phyloP scores from a whole-genome alignment of 2,888 invertebrate genomes.

The Elysia crispata region DNA sequence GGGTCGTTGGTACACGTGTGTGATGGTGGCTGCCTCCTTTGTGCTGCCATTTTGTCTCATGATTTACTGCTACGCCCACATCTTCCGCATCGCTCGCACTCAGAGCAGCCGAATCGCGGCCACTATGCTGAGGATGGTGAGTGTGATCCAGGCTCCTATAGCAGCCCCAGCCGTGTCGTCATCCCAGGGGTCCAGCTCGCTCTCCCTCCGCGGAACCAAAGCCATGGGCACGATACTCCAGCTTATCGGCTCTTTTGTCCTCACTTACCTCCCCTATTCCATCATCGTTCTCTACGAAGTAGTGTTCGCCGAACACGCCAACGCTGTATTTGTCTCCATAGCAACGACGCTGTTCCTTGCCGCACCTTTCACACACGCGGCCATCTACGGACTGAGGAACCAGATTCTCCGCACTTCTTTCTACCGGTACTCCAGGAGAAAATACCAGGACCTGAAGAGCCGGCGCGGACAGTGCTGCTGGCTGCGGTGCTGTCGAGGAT shows the following conservation, averaged over 20 bases:
- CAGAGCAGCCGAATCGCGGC: constrained; percentile 72
- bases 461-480: too few species aligned
- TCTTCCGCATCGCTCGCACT: constrained; percentile 69
- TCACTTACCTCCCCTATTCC: constrained; percentile 69
- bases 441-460: constrained; percentile 50
- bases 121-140: constrained; percentile 73
- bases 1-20: constrained; percentile 62
- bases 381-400: constrained; percentile 70
- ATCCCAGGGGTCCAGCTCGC: constrained; percentile 44
- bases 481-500: constrained; percentile 53
- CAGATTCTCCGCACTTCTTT: constrained; percentile 69
- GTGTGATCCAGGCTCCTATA: constrained; percentile 70
- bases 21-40: constrained; percentile 60
- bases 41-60: constrained; percentile 66
- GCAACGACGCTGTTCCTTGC: constrained; percentile 67
- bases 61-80: constrained; percentile 71
- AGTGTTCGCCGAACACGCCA: constrained; percentile 53
- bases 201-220: constrained; percentile 66
- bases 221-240: constrained; percentile 72
- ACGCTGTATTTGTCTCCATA: constrained; percentile 59
- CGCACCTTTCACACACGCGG: constrained; percentile 68
- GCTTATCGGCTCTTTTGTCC: constrained; percentile 67
- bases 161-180: constrained; percentile 57
- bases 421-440: constrained; percentile 61
- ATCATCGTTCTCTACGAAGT: constrained; percentile 59